A percentile compares a stretch with the other conserved stretches of the same genome.
phyloP scores from a whole-genome alignment of 2,113 vertebrate species.

The Ictidomys tridecemlineatus region DNA sequence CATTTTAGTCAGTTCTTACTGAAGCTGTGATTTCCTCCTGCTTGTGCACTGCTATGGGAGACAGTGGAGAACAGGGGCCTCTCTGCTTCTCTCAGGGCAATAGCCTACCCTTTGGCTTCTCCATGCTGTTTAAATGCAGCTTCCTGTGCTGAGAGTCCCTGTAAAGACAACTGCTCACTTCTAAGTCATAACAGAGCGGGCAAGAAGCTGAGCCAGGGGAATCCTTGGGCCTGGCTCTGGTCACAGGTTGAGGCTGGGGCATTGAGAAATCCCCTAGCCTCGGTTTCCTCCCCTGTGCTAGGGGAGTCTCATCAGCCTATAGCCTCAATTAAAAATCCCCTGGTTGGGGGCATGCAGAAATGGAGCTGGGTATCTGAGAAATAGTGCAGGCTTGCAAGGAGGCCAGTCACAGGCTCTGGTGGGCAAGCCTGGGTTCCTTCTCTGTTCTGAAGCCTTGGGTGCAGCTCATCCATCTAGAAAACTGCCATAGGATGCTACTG shows the following conservation, averaged over 20 bases:
- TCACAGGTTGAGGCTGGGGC: slow-evolving; percentile 18
- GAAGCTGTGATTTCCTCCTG: neutral
- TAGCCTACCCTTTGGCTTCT: neutral
- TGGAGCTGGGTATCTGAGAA: slow-evolving; percentile 52
- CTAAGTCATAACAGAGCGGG: neutral
- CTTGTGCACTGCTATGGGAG: neutral
- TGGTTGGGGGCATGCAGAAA: neutral
- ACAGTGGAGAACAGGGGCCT: neutral
- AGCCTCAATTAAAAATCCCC: slow-evolving; percentile 78
- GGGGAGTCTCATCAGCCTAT: slow-evolving; percentile 18
- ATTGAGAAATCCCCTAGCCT: slow-evolving; percentile 75
- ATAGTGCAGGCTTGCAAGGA: slow-evolving; percentile 11
- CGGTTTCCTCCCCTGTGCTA: slow-evolving; percentile 72
- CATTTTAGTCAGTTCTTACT: neutral
- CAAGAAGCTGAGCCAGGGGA: neutral
- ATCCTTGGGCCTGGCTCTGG: slow-evolving; percentile 11
- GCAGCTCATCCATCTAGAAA: neutral
- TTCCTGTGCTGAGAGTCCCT: neutral
- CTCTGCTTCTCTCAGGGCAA: neutral
- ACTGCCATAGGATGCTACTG: neutral
- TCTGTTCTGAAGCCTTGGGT: neutral
- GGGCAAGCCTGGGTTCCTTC: neutral
- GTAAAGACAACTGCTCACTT: neutral
- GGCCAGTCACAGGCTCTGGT: neutral
- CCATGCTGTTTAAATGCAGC: neutral